These are phyloP conservation scores for Cephus runcator DNA, from an alignment of 2,888 invertebrate species.

Conservation along the genomic window DNA sequence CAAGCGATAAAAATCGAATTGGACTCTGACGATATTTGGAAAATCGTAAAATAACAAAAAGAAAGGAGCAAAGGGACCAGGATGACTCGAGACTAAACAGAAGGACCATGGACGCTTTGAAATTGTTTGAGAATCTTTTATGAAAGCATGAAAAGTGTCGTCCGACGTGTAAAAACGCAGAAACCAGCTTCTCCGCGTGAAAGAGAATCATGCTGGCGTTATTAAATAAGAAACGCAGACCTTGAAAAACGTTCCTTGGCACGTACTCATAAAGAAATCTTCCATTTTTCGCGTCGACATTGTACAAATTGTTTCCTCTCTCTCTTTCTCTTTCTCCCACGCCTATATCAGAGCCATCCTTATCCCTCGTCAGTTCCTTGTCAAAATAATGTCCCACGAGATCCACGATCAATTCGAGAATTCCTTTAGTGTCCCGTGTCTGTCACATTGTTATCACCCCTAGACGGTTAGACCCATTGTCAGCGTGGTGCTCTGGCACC, in stretches of 20 bases:
- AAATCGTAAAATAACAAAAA: neutral
- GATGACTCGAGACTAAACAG: neutral
- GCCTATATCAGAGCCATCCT: neutral
- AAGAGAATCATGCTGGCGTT: neutral
- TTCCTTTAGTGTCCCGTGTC: neutral
- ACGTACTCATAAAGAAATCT: neutral
- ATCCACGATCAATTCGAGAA: neutral
- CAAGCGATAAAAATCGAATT: neutral
- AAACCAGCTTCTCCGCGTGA: neutral
- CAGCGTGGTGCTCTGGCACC: conserved; percentile 60
- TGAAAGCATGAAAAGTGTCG: neutral
- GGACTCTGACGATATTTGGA: neutral
- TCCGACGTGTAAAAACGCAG: neutral
- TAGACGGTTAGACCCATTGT: conserved; percentile 31
- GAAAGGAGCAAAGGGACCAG: neutral
- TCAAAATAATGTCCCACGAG: conserved; percentile 6
- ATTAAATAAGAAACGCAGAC: neutral
- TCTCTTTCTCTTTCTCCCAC: neutral
- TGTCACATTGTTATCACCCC: conserved; percentile 4
- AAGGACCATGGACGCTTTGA: neutral
- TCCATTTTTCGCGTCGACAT: neutral
- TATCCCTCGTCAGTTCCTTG: neutral
- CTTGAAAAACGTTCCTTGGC: neutral
- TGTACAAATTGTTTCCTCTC: neutral
- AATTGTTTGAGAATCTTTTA: neutral